Evolutionary conservation across 2,113 vertebrate genomes (phyloP), one percentile per base, ranked within the genome.

Genomic region (Brachypteracias leptosomus): DNA sequence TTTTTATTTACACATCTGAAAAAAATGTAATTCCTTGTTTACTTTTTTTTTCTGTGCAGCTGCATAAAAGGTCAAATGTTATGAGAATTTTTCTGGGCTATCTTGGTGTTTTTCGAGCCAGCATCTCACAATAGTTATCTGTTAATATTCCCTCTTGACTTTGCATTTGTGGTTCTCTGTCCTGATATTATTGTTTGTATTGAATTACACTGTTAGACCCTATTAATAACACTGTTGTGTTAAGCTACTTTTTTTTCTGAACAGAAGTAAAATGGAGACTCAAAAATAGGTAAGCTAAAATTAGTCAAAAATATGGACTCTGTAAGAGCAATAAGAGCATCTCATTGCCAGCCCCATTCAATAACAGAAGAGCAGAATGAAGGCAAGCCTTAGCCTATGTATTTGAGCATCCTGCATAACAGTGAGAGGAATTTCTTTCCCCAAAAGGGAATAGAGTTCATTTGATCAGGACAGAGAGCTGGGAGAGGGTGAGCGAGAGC

Each of bases 11-110:
- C 47, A 36, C 76, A 92, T 96, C 88, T 95, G 93, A 97, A 91
- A 93, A n/a, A 96, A 91, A 80, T 72, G 35, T 33, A 14, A 52
- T 72, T 89, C 61, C 85, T 94, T 96, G 93, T 97, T 96, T 96
- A 94, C 88, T 94, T 95, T 97, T 94, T 94, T 97, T 94, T 81
- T 68, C 88, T 79, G 44, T 97, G 96, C 96, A 97, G 96, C 96
- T 97, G 95, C 93, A 51, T 72, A 52, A 81, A 87, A 96, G 83
- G 79, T 87, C 83, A 75, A 87, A 90, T 94, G 20, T 90, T 78
- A 4, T 66, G 49, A 83, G 95, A 86, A 93, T 85, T 94, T 90
- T 83, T 93, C 66, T 96, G 95, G 82, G 29, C 90, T 81, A 31
- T 54, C 76, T 93, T 75, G 58, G 13, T 93, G 11, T 67, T 87